Evolutionary conservation across 2,113 vertebrate genomes (phyloP).

Genomic region (Coturnix japonica): DNA sequence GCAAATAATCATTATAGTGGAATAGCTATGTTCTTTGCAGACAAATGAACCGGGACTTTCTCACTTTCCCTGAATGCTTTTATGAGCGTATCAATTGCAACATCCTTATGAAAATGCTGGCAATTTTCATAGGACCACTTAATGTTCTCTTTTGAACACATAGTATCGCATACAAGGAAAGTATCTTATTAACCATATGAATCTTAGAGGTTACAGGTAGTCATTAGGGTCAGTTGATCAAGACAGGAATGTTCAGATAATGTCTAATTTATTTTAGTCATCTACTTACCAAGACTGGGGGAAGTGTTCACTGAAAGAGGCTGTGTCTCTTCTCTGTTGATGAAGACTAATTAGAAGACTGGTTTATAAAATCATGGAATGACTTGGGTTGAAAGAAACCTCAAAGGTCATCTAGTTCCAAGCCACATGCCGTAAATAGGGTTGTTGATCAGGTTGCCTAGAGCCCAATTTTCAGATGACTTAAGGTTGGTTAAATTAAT

Average conservation of each 20-base stretch:
- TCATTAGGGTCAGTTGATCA: background rate
- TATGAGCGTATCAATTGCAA: background rate
- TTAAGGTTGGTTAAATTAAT: background rate
- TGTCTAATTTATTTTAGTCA: constrained; percentile 7
- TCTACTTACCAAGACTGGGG: background rate
- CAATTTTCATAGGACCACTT: constrained; percentile 28
- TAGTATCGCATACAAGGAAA: constrained; percentile 39
- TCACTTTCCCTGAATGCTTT: background rate
- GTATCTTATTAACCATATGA: constrained; percentile 6
- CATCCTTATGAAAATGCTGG: background rate
- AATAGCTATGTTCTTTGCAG: background rate
- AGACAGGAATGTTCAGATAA: background rate
- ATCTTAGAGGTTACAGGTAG: background rate
- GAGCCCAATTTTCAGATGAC: background rate
- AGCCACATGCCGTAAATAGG: no score
- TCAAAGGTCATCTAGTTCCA: no score
- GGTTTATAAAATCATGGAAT: background rate
- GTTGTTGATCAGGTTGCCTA: no score
- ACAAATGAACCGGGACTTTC: background rate
- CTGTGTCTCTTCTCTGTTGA: background rate
- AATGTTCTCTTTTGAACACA: constrained; percentile 2
- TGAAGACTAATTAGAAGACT: background rate
- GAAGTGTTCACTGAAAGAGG: background rate
- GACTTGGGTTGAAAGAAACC: no score
- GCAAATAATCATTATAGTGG: background rate